Percentiles rank a stretch among this genome's conserved stretches.
Evolutionary conservation across 1,140 invertebrate species (phyloP).

Genomic region (Eufriesea mexicana): DNA sequence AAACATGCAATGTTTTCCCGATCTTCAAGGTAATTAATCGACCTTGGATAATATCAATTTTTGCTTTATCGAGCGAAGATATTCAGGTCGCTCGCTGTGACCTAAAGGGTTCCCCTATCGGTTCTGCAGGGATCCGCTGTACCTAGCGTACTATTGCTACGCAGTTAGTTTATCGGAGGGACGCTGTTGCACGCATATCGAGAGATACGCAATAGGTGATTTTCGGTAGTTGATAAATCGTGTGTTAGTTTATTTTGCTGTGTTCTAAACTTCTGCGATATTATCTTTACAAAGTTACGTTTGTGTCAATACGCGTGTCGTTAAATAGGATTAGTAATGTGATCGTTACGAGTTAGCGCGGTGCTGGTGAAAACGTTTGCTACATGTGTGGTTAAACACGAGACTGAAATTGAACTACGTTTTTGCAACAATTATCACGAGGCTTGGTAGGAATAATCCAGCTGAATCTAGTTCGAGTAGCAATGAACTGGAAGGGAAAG

Average conservation of each 20-base stretch:
- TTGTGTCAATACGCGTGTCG: too few relatives aligned
- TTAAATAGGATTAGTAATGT: too few relatives aligned
- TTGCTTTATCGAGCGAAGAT: slow-evolving; percentile 18
- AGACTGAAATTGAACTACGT: background rate
- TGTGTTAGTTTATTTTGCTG: background rate
- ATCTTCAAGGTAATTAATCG: background rate
- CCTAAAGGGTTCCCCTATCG: background rate
- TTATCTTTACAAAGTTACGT: too few relatives aligned
- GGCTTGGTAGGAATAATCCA: background rate
- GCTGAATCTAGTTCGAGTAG: background rate
- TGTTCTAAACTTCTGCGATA: background rate
- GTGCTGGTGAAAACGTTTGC: background rate
- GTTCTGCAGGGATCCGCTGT: slow-evolving; percentile 16
- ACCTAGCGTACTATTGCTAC: background rate
- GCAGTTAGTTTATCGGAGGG: background rate
- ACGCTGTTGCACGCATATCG: background rate
- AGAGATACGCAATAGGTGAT: background rate
- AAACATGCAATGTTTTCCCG: background rate
- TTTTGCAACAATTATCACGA: background rate
- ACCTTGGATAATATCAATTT: slow-evolving; percentile 8
- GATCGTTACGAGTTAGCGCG: background rate
- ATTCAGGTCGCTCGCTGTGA: too few relatives aligned
- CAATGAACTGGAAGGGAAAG: background rate
- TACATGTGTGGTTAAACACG: background rate
- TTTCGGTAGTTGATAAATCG: background rate